Base-by-base conservation (phyloP, 2,113 vertebrate genomes). In the Bettongia penicillata region DNA sequence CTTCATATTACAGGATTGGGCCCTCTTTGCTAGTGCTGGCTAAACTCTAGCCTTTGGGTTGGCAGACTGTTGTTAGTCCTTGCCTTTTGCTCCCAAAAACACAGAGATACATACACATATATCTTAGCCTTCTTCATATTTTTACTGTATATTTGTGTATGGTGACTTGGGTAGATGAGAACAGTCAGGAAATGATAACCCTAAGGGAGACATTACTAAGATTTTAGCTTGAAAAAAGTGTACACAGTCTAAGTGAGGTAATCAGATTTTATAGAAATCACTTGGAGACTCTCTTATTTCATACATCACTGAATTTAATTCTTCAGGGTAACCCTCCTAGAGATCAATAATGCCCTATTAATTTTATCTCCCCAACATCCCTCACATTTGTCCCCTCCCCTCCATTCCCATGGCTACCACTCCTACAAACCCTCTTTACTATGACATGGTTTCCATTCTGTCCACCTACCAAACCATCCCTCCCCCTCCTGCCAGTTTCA, bases 321-420 rank as follows among this genome's bases (percentile, higher is more conserved):
- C n/a, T 43, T 43, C 68, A 84, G n/a, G n/a, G 8, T 43, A 84
- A 84, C 68, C 22, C 68, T 84, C n/a, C n/a, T 84, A 8, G 61
- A 84, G n/a, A 8, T 84, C 68, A 84, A 7, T 84, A 84, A 43
- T 43, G 11, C n/a, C n/a, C 19, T 84, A 22, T 84, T 84, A 43
- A 43, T 84, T 43, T 43, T 84, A 84, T 43, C 68, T 93, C 49
- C 49, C 47, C 90, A 6, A 24, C 28, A 61, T 22, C 31, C 91
- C 37, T 84, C 4, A 84, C 53, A 90, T 61, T 24, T 22, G 57
- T 53, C n/a, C 11, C 91, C 22, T 89, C 11, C 47, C 53, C 28
- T 91, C 19, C 12, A 89, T 92, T 93, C 94, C 25, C n/a, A 89
- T 55, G 61, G n/a, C 55, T 51, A 89, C 43, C 68, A 94, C 23